phyloP scores from a whole-genome alignment of 35 echinoderm and acorn worm species.

The Apostichopus californicus region DNA sequence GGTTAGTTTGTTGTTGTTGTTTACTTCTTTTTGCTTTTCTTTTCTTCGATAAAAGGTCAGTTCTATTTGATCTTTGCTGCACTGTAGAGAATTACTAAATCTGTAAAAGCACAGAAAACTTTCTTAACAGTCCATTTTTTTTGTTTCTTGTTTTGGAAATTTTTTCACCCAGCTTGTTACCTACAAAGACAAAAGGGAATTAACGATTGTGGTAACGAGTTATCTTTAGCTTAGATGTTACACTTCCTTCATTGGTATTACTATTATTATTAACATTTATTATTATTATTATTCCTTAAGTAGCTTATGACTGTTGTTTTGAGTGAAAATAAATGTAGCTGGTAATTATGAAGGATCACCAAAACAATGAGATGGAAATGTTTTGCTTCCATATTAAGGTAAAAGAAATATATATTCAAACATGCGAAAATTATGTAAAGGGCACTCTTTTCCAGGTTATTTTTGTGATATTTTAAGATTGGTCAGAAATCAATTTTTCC shows the following conservation, averaged over 20 bases:
- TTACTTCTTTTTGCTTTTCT: neutral
- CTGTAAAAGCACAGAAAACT: neutral
- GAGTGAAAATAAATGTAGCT: slow-evolving; percentile 59
- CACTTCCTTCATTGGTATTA: neutral
- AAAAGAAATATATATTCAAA: neutral
- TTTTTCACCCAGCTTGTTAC: too few species aligned
- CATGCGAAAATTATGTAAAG: neutral
- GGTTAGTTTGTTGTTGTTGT: slow-evolving; percentile 7
- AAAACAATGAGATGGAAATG: neutral
- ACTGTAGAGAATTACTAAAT: neutral
- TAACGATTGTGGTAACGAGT: neutral
- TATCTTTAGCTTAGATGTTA: neutral
- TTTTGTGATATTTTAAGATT: slow-evolving; percentile 4
- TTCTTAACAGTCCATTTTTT: neutral
- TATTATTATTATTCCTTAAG: slow-evolving; percentile 10
- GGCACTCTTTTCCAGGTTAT: neutral
- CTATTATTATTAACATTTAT: neutral
- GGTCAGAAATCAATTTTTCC: neutral
- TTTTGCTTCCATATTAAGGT: neutral
- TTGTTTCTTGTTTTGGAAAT: neutral
- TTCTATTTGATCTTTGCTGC: neutral
- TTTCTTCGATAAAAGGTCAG: slow-evolving; percentile 1
- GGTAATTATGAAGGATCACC: slow-evolving; percentile 51
- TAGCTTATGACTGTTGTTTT: slow-evolving; percentile 28
- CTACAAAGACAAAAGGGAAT: neutral